Evolutionary conservation across 2,888 invertebrate species (phyloP).

Genomic region (Limnephilus auricula): DNA sequence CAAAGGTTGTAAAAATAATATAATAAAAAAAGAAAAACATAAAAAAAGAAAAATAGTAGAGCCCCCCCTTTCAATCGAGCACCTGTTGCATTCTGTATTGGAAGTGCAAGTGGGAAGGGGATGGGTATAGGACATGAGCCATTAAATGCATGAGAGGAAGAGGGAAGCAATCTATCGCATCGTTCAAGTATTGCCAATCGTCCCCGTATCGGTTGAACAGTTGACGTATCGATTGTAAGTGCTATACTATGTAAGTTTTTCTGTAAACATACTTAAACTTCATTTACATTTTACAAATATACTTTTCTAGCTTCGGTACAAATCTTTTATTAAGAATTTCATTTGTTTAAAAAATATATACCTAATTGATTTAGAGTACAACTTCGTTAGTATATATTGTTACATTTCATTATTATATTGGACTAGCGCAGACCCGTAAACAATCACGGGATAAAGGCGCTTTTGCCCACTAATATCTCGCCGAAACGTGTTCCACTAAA

Average conservation of each 20-base stretch:
- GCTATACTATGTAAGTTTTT: not conserved
- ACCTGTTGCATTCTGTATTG: conserved; percentile 58
- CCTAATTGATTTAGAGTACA: no score
- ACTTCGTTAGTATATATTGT: no score
- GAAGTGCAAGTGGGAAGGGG: conserved; percentile 51
- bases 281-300: no score
- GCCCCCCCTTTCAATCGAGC: conserved; percentile 58
- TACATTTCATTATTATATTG: no score
- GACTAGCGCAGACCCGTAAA: no score
- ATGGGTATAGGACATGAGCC: conserved; percentile 31
- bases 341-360: no score
- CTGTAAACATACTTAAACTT: no score
- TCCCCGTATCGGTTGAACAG: conserved; percentile 62
- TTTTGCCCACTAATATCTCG: no score
- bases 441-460: no score
- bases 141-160: conserved; percentile 33
- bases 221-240: conserved; percentile 15
- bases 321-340: no score
- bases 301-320: no score
- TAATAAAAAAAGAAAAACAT: conserved; percentile 58
- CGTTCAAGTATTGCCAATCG: conserved; percentile 65
- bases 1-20: conserved; percentile 62
- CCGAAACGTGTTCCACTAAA: no score
- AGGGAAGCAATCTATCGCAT: conserved; percentile 52
- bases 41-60: conserved; percentile 51